A percentile compares a stretch with the other conserved stretches of the same genome.
Conservation (phyloP, 1,140 invertebrate species). For the Drosophila pseudoananassae region DNA sequence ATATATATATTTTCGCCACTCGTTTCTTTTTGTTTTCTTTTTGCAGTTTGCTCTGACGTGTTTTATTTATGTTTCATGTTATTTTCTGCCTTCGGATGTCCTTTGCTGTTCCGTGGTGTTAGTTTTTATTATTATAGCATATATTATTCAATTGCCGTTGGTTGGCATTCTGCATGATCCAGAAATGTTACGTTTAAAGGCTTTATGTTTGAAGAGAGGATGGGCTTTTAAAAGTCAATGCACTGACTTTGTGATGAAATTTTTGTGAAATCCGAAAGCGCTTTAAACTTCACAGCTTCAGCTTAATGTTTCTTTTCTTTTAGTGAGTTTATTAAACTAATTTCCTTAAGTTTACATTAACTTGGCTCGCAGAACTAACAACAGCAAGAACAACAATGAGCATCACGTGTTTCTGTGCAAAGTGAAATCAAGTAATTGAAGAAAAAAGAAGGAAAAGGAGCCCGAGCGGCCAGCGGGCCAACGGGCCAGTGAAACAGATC, state of each 20-base stretch:
- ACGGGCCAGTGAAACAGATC: slow-evolving; percentile 46
- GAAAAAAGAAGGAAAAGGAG: slow-evolving; percentile 21
- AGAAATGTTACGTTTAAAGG: neutral
- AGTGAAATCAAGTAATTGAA: slow-evolving; percentile 55
- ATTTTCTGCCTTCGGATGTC: slow-evolving; percentile 35
- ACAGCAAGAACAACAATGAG: slow-evolving; percentile 36
- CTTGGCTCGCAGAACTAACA: slow-evolving; percentile 34
- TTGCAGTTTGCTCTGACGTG: slow-evolving; percentile 5
- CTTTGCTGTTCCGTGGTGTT: slow-evolving; percentile 50
- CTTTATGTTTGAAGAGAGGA: too few relatives aligned
- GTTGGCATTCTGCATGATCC: neutral
- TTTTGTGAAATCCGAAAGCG: neutral
- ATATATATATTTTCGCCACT: slow-evolving; percentile 45
- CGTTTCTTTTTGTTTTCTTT: slow-evolving; percentile 17
- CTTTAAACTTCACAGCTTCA: neutral
- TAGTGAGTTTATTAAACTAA: slow-evolving; percentile 56
- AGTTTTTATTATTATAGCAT: slow-evolving; percentile 72
- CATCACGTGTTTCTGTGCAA: slow-evolving; percentile 52
- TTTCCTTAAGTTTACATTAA: slow-evolving; percentile 53
- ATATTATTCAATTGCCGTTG: slow-evolving; percentile 68
- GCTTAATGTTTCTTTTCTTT: neutral
- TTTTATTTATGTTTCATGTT: slow-evolving; percentile 50
- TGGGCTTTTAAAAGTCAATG: neutral
- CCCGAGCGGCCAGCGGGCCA: neutral
- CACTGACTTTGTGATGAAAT: too few relatives aligned